phyloP scores from a whole-genome alignment of 2,888 invertebrate genomes.

The Clivina fossor region DNA sequence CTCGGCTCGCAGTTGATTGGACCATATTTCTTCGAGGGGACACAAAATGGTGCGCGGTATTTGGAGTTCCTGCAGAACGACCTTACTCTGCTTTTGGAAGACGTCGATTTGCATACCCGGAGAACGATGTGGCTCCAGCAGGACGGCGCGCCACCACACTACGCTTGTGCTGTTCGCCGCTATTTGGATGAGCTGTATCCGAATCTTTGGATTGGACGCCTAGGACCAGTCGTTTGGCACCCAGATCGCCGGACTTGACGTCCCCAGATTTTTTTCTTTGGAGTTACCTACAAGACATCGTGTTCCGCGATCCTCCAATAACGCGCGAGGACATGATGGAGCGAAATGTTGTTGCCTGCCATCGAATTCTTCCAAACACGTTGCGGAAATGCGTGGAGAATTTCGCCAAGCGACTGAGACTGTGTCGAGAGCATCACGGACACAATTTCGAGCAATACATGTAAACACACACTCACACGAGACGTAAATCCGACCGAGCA shows the following conservation, averaged over 20 bases:
- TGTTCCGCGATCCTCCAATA: constrained; percentile 25
- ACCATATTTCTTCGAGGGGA: constrained; percentile 39
- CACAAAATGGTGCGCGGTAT: constrained; percentile 36
- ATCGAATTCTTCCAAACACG: background rate
- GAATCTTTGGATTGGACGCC: constrained; percentile 22
- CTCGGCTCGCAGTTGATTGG: constrained; percentile 27
- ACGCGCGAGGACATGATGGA: constrained; percentile 23
- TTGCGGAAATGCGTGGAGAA: background rate
- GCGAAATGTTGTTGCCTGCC: constrained; percentile 22
- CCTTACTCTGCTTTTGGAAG: constrained; percentile 30
- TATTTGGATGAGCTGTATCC: constrained; percentile 12
- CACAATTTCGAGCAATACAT: too few relatives aligned
- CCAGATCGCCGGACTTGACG: constrained; percentile 28
- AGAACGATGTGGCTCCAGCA: constrained; percentile 36
- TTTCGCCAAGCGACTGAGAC: background rate
- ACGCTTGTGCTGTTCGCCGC: constrained; percentile 16
- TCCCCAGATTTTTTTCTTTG: constrained; percentile 29
- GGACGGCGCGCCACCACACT: constrained; percentile 43
- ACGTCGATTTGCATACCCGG: constrained; percentile 32
- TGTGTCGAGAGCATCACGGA: too few relatives aligned
- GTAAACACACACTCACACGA: too few relatives aligned
- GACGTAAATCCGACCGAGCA: too few relatives aligned
- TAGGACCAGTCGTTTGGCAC: constrained; percentile 25
- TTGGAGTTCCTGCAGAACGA: constrained; percentile 37
- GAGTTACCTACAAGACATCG: constrained; percentile 30